These are phyloP conservation scores for Oceanodroma tethys DNA, from an alignment of 2,113 vertebrate genomes.

Conservation along the genomic window DNA sequence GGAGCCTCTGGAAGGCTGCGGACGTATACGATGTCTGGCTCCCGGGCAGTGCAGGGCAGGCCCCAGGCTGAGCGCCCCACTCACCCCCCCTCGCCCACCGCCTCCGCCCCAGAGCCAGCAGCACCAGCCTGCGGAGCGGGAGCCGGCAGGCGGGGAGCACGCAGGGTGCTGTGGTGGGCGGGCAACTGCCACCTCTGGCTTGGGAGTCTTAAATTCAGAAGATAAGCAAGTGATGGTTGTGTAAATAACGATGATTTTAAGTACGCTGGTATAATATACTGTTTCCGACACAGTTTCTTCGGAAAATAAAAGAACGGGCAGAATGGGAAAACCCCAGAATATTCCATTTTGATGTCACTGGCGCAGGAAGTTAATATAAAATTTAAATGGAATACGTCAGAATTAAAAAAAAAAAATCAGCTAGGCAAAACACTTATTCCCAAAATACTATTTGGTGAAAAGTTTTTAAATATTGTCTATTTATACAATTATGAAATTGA, in stretches of 20 bases:
- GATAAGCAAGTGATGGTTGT: not conserved
- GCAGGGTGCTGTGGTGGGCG: rapidly evolving
- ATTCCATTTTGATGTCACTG: not conserved
- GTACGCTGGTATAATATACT: not conserved
- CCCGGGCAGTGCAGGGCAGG: rapidly evolving
- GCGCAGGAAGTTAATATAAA: not conserved
- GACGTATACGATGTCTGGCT: rapidly evolving
- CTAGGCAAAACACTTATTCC: not conserved
- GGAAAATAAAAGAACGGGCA: not conserved
- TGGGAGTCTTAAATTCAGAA: not conserved
- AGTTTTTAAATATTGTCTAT: not conserved
- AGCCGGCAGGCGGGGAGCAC: not conserved
- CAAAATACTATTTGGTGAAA: not conserved
- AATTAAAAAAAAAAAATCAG: not conserved
- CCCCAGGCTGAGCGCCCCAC: not conserved
- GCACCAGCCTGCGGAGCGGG: not conserved
- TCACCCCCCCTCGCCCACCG: not conserved
- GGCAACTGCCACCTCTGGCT: rapidly evolving
- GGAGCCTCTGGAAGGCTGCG: not conserved
- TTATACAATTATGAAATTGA: not conserved
- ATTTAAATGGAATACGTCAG: not conserved
- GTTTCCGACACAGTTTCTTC: not conserved
- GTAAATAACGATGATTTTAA: not conserved
- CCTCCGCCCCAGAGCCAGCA: not conserved
- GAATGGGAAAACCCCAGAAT: not conserved